Percentiles rank a stretch among this genome's conserved stretches.
Evolutionary conservation across 1,140 invertebrate genomes (phyloP).

Genomic region (Rhagoletis zephyria): DNA sequence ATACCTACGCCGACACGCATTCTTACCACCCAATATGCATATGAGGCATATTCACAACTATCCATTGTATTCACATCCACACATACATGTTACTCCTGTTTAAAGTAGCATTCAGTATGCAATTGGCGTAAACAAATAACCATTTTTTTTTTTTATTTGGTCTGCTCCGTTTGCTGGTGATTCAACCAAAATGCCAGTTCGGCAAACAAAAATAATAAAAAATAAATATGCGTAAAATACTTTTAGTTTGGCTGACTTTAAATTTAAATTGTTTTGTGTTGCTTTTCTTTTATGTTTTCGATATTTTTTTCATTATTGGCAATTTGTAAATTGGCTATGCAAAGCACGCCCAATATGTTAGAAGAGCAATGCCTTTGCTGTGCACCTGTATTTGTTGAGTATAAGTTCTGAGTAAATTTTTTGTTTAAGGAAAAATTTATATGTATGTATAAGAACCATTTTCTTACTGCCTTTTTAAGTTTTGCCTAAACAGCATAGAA

Average conservation of each 20-base stretch:
- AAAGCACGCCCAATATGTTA: slow-evolving; percentile 1
- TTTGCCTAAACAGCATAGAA: too few species aligned
- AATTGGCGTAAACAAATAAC: slow-evolving; percentile 20
- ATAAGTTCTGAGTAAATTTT: too few species aligned
- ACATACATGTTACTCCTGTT: not conserved
- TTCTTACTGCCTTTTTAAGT: too few species aligned
- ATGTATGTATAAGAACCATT: too few species aligned
- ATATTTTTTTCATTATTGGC: not conserved
- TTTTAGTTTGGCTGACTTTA: not conserved
- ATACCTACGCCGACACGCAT: not conserved
- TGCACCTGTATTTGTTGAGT: too few species aligned
- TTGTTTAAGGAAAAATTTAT: too few species aligned
- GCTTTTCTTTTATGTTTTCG: not conserved
- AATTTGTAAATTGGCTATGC: slow-evolving; percentile 18
- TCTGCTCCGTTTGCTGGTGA: not conserved
- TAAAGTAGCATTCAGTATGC: not conserved
- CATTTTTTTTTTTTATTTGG: not conserved
- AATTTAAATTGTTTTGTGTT: not conserved
- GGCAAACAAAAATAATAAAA: not conserved
- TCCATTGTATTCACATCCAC: not conserved
- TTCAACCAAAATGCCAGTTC: not conserved
- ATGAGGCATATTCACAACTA: not conserved
- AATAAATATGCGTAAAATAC: not conserved
- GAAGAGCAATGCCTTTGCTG: not conserved
- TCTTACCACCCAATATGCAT: not conserved